Conservation (phyloP, 2,797 vertebrate species). For the Enteromius paludinosus region DNA sequence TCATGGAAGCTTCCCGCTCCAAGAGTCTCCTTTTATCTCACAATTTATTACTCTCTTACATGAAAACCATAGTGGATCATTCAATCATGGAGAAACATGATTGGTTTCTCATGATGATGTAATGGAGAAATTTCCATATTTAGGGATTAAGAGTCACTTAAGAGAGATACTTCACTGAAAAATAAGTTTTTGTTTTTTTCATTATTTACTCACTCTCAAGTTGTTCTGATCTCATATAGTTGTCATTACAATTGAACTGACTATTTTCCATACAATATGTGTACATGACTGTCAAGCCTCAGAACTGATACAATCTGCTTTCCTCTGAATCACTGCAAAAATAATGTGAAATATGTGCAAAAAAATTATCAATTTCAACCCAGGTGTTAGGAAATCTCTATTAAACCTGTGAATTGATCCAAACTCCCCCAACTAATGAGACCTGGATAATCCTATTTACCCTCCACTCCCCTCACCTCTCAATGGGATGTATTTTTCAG, state of each 20-base stretch:
- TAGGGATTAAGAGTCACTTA: background rate
- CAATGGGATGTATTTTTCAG: constrained; percentile 2
- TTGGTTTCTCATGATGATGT: background rate
- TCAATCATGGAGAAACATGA: background rate
- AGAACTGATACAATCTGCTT: too few relatives aligned
- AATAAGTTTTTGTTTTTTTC: rapidly evolving
- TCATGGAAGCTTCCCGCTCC: constrained; percentile 25
- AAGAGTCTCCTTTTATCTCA: background rate
- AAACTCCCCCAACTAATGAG: background rate
- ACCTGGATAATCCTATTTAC: constrained; percentile 30
- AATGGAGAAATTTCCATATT: constrained; percentile 15
- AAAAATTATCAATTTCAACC: background rate
- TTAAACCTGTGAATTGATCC: constrained; percentile 5
- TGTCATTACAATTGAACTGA: background rate
- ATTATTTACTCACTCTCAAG: background rate
- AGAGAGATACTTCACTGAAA: too few relatives aligned
- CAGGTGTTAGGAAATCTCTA: background rate
- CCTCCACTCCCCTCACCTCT: constrained; percentile 6
- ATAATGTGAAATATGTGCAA: too few relatives aligned
- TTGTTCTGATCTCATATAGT: background rate
- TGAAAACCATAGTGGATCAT: background rate
- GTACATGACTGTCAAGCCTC: background rate
- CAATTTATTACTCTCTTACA: background rate
- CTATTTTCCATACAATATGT: background rate
- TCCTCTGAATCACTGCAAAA: too few relatives aligned